Percentiles rank a stretch among this genome's conserved stretches.
Evolutionary conservation across 2,797 vertebrate species (phyloP).

Genomic region (Lateolabrax maculatus): DNA sequence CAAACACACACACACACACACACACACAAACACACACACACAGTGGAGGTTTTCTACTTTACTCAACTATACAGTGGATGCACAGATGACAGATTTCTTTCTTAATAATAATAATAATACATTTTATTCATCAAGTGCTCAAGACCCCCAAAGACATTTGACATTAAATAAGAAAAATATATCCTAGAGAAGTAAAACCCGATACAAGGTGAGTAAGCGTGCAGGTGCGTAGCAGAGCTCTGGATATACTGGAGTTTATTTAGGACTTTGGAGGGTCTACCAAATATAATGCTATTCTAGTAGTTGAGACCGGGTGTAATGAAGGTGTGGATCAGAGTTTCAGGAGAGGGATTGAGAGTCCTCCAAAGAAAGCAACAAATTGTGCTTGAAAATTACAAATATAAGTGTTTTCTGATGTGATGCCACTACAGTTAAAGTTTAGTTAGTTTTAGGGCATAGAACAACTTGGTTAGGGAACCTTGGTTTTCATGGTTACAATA

Average conservation of each 20-base stretch:
- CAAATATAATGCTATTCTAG: background rate
- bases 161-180: too few species aligned
- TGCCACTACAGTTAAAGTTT: too few species aligned
- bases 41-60: constrained; percentile 18
- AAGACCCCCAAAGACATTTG: background rate
- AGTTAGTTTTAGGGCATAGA: too few species aligned
- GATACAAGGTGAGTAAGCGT: background rate
- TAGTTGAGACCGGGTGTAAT: background rate
- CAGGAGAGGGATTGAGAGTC: too few species aligned
- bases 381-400: too few species aligned
- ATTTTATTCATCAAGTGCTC: background rate
- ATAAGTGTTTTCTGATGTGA: too few species aligned
- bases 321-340: too few species aligned
- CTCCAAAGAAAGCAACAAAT: too few species aligned
- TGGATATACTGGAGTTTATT: too few species aligned
- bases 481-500: too few species aligned
- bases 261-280: background rate
- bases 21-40: constrained; percentile 35
- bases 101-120: background rate
- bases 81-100: constrained; percentile 9
- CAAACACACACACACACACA: constrained; percentile 34
- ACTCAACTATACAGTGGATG: background rate
- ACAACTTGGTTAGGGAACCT: too few species aligned
- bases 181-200: too few species aligned
- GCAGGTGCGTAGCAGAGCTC: background rate